Base-by-base conservation (phyloP, 2,797 vertebrate genomes). In the Fringilla coelebs region DNA sequence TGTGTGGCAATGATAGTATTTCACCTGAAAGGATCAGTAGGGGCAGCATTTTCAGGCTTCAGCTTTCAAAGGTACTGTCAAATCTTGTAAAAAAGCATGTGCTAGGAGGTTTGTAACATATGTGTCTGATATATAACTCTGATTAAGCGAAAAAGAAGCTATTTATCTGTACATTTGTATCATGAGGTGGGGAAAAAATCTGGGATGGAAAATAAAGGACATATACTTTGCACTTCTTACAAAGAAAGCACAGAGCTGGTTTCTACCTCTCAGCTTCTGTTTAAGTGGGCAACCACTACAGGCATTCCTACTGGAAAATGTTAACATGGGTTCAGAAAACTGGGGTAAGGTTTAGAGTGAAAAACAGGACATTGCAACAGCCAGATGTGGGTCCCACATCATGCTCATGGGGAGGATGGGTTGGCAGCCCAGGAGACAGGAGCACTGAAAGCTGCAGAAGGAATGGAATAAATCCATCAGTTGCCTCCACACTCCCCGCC, bases 351-450 rank as follows among this genome's bases (percentile, higher is more conserved):
- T 73, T 90, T 94, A 77, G 45, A 46, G 6, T 66, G 58, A 25
- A 77, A 92, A 80, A 46, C 10, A 88, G n/a, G 55, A 78, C 29
- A 28, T 14, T 70, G 38, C 38, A 67, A 10, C 26, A 85, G 28
- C 26, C 43, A 29, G 18, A 24, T 26, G 15, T 52, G 51, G 54
- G 11, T 63, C 29, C 51, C 45, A 57, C 1, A 0, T 57, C 8
- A 2, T 38, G 36, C 36, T 79, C 0, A 4, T 52, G 65, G 19
- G 40, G 0, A 0, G 29, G 52, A 18, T 43, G 55, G 13, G 1
- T 78, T 88, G 62, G 55, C 32, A 88, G 15, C 45, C 29, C 32
- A 31, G 75, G 41, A 79, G 26, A 31, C 8, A 32, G 26, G 22
- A 58, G 24, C 20, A 15, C 24, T 45, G 49, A 34, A n/a, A 48